These are phyloP conservation scores for Orthonyx spaldingii DNA, from an alignment of 2,113 vertebrate species.

Conservation along the genomic window DNA sequence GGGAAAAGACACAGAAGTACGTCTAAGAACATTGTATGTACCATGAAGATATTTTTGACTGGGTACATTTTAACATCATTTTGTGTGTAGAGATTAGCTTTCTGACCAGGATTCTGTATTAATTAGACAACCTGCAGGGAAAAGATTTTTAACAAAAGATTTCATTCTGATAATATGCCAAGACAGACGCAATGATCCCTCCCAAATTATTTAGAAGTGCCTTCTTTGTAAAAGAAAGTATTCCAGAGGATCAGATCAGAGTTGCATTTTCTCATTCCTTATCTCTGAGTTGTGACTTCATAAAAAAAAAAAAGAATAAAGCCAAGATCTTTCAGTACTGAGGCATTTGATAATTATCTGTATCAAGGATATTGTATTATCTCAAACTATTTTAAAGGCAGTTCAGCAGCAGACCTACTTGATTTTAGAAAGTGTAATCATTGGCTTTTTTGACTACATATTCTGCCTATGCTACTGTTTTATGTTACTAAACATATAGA, in stretches of 20 bases:
- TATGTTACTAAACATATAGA: not conserved
- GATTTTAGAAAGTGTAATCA: not conserved
- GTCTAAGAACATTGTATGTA: not conserved
- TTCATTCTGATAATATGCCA: not conserved
- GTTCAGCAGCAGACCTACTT: not conserved
- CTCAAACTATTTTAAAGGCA: not conserved
- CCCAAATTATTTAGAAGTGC: not conserved
- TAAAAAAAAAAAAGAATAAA: not conserved
- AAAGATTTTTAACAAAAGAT: not conserved
- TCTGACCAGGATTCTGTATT: not conserved
- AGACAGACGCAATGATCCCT: not conserved
- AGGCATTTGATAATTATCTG: not conserved
- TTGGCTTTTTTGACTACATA: not conserved
- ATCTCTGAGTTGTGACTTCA: not conserved
- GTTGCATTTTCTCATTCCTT: not conserved
- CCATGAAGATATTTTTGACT: not conserved
- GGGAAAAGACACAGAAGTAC: not conserved
- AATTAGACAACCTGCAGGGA: not conserved
- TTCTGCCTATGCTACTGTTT: not conserved
- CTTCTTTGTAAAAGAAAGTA: not conserved
- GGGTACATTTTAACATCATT: not conserved
- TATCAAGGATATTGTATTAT: not conserved
- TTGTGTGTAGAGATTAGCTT: not conserved
- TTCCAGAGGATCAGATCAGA: not conserved
- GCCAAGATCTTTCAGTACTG: not conserved